Evolutionary conservation across 2,113 vertebrate species (phyloP), one percentile per base, ranked within the genome.

Genomic region (Heptranchias perlo): DNA sequence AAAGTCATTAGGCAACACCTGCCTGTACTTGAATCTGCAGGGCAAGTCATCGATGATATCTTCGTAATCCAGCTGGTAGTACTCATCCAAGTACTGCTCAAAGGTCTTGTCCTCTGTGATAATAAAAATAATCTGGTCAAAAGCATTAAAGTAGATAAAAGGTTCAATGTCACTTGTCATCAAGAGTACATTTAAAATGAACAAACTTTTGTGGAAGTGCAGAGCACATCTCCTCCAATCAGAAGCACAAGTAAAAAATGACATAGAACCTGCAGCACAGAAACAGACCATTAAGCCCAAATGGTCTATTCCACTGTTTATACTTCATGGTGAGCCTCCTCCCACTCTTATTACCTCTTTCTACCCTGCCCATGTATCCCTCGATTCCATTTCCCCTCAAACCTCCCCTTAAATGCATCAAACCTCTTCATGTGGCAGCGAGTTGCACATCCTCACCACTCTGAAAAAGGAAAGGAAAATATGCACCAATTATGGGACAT

Each of bases 81-180:
- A 99, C 89, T 99, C 98, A 0, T 99, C 98, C 96, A 99, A 96
- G 96, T 99, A 99, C 96, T 98, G 97, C 97, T 98, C 98, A 0
- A 99, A 99, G 3, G 97, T 98, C 96, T 97, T 98, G 96, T 98
- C 97, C 97, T 97, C 99, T 99, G n/a, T n/a, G n/a, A 82, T 78
- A 64, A 44, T 44, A 86, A 96, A 61, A 52, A 39, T 23, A 10
- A 62, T 62, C 2, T 62, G 35, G 58, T 62, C 35, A 18, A 39
- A 93, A 39, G 89, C 58, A 64, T 93, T 93, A 39, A 62, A n/a
- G 16, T n/a, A n/a, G 89, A 62, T 92, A 92, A 93, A n/a, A 62
- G 35, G 25, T 0, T 91, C 11, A 91, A 18, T 91, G 87, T 58
- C 31, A 39, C 54, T 18, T 44, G n/a, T n/a, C 89, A 64, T 0